Evolutionary conservation across 1,140 invertebrate genomes (phyloP).

Genomic region (Apis mellifera): DNA sequence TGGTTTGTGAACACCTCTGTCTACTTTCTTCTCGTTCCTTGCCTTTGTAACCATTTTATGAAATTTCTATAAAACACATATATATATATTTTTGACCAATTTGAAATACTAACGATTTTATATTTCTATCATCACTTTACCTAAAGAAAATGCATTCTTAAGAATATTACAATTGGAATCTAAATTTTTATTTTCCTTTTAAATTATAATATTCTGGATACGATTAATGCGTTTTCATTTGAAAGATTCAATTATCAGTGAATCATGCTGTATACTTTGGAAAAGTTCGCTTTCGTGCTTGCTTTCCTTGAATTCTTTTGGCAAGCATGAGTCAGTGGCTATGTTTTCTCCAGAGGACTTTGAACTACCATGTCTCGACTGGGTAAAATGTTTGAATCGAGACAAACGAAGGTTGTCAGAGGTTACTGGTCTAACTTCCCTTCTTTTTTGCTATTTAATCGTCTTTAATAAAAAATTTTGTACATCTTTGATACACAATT

Average conservation of each 20-base stretch:
- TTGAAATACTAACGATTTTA: background rate
- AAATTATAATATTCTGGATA: background rate
- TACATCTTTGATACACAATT: slow-evolving; percentile 10
- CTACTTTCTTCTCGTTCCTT: slow-evolving; percentile 25
- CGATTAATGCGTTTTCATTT: background rate
- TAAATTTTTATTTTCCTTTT: background rate
- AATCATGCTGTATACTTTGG: slow-evolving; percentile 13
- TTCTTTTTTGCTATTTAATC: background rate
- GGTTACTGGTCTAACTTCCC: slow-evolving; percentile 48
- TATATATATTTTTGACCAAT: background rate
- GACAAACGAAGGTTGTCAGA: slow-evolving; percentile 66
- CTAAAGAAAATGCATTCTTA: no score
- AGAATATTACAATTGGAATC: background rate
- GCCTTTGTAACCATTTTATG: background rate
- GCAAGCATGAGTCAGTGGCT: slow-evolving; percentile 52
- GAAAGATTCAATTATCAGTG: background rate
- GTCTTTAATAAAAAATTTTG: background rate
- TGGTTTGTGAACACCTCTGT: slow-evolving; percentile 4
- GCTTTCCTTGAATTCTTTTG: slow-evolving; percentile 23
- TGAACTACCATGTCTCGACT: slow-evolving; percentile 68
- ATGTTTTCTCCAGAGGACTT: slow-evolving; percentile 71
- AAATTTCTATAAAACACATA: background rate
- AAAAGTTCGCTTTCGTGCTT: slow-evolving; percentile 8
- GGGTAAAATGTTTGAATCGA: slow-evolving; percentile 58
- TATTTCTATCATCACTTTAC: background rate